A percentile compares a stretch with the other conserved stretches of the same genome.
Evolutionary conservation across 2,888 invertebrate genomes (phyloP).

Genomic region (Ochropleura plecta): DNA sequence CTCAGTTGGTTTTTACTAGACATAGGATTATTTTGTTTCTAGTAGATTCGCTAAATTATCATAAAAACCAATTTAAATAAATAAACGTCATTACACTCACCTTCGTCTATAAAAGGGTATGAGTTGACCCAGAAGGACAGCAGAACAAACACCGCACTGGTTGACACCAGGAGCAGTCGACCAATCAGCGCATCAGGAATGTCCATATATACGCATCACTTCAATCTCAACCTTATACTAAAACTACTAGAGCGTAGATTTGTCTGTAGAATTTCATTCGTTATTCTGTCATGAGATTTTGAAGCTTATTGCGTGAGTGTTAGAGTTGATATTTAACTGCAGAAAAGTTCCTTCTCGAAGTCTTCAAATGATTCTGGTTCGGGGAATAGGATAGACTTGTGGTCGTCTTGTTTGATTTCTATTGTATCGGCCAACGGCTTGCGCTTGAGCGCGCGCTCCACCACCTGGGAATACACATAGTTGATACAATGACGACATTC

Average conservation of each 20-base stretch:
- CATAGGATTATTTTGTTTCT: too few relatives aligned
- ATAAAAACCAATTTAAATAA: too few relatives aligned
- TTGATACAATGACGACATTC: background rate
- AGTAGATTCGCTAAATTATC: too few relatives aligned
- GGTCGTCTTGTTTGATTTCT: constrained; percentile 82
- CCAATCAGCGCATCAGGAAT: constrained; percentile 91
- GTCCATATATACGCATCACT: constrained; percentile 85
- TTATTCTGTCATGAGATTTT: constrained; percentile 66
- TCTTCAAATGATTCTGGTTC: constrained; percentile 90
- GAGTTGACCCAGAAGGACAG: constrained; percentile 92
- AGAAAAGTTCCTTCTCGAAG: constrained; percentile 92
- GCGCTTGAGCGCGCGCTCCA: constrained; percentile 90
- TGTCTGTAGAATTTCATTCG: constrained; percentile 89
- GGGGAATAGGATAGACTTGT: constrained; percentile 92
- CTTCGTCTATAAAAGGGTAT: constrained; percentile 92
- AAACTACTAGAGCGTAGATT: constrained; percentile 33
- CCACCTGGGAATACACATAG: constrained; percentile 82
- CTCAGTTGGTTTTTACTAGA: too few relatives aligned
- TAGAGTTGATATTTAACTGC: constrained; percentile 75
- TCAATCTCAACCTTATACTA: constrained; percentile 25
- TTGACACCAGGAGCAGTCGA: constrained; percentile 89
- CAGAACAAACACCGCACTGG: constrained; percentile 89
- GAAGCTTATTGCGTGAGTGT: constrained; percentile 9
- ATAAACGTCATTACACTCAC: constrained; percentile 73
- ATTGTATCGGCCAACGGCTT: constrained; percentile 83